These are phyloP conservation scores for Leptodactylus fallax DNA, from an alignment of 2,797 vertebrate species.

Conservation along the genomic window DNA sequence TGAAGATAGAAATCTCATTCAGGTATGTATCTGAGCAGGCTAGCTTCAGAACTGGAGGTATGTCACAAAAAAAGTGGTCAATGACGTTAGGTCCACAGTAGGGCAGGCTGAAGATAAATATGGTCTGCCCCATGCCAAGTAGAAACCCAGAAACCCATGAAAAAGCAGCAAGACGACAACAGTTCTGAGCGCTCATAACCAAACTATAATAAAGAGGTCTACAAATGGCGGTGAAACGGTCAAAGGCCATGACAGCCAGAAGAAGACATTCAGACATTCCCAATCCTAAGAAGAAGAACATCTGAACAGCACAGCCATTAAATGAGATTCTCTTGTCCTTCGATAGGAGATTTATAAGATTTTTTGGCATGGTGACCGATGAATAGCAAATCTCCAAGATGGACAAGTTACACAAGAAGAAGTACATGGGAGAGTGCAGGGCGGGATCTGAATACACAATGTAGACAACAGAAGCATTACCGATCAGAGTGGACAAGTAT, in stretches of 20 bases:
- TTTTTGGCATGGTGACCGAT: slow-evolving; percentile 48
- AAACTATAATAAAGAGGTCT: slow-evolving; percentile 25
- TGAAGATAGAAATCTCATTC: slow-evolving; percentile 50
- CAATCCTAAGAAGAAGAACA: slow-evolving; percentile 25
- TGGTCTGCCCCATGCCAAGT: slow-evolving; percentile 22
- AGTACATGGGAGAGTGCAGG: slow-evolving; percentile 49
- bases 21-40: slow-evolving; percentile 44
- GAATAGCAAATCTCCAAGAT: slow-evolving; percentile 38
- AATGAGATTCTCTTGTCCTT: slow-evolving; percentile 33
- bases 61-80: slow-evolving; percentile 55
- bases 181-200: slow-evolving; percentile 14
- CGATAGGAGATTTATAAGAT: not conserved
- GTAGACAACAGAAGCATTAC: slow-evolving; percentile 15
- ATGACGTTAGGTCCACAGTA: slow-evolving; percentile 46
- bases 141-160: slow-evolving; percentile 12
- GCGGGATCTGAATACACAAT: not conserved
- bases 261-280: slow-evolving; percentile 52
- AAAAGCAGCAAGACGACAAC: not conserved
- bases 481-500: slow-evolving; percentile 34
- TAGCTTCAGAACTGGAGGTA: slow-evolving; percentile 51
- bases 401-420: slow-evolving; percentile 53
- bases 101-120: slow-evolving; percentile 29
- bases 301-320: slow-evolving; percentile 26
- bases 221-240: slow-evolving; percentile 37
- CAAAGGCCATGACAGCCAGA: slow-evolving; percentile 45